phyloP scores from a whole-genome alignment of 2,888 invertebrate species.

The Flexamia atlantica region DNA sequence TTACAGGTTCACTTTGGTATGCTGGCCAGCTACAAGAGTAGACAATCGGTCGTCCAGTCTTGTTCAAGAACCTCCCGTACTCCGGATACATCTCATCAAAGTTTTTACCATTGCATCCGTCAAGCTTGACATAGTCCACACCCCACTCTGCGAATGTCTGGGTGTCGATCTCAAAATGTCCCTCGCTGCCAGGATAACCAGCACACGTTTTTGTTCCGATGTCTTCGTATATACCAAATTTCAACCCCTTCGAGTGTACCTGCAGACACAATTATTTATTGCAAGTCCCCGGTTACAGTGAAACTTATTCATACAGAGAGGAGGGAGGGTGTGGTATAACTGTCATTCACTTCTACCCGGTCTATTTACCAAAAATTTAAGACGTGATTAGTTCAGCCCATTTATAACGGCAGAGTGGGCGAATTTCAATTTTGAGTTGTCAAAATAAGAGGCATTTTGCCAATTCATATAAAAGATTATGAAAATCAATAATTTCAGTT shows the following conservation, averaged over 20 bases:
- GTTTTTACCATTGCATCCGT: conserved; percentile 76
- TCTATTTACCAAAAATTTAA: too few species aligned
- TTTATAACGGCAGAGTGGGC: too few species aligned
- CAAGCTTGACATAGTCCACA: conserved; percentile 80
- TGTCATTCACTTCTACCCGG: too few species aligned
- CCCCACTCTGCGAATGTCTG: conserved; percentile 79
- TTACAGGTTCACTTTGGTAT: conserved; percentile 74
- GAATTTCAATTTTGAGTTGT: too few species aligned
- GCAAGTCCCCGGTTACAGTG: too few species aligned
- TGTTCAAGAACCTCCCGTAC: conserved; percentile 76
- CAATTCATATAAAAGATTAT: too few species aligned
- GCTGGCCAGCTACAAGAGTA: conserved; percentile 80
- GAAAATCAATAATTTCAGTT: too few species aligned
- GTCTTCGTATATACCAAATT: conserved; percentile 80
- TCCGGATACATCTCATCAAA: conserved; percentile 75
- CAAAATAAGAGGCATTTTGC: too few species aligned
- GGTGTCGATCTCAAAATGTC: conserved; percentile 76
- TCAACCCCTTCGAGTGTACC: conserved; percentile 77
- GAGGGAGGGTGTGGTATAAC: too few species aligned
- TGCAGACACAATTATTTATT: conserved; percentile 71
- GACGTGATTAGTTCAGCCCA: too few species aligned
- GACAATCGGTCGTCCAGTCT: conserved; percentile 77
- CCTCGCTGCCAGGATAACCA: conserved; percentile 77
- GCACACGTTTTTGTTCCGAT: conserved; percentile 79
- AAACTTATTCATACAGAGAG: too few species aligned